Evolutionary conservation across 2,113 vertebrate genomes (phyloP).

Genomic region (Scartelaos histophorus): DNA sequence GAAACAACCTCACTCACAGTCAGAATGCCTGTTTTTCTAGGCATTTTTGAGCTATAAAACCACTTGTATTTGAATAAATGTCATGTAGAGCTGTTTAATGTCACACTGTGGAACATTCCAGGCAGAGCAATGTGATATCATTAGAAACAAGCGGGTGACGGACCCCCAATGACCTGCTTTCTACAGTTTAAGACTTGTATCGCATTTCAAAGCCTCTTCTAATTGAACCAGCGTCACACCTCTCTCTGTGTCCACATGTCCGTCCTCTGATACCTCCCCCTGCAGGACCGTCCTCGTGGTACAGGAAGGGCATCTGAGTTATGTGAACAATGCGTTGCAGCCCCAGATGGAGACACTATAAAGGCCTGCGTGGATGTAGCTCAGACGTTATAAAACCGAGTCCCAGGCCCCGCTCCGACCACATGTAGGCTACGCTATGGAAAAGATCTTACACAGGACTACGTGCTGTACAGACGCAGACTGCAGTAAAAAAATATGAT

Average conservation of each 20-base stretch:
- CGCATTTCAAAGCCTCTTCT: constrained; percentile 33
- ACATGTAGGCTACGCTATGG: neutral
- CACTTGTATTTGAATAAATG: too few relatives aligned
- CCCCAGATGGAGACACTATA: constrained; percentile 43
- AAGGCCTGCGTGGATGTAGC: constrained; percentile 36
- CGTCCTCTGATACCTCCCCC: constrained; percentile 11
- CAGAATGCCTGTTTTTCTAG: too few relatives aligned
- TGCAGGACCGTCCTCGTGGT: constrained; percentile 49
- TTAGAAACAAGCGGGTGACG: too few relatives aligned
- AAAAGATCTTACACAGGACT: constrained; percentile 8
- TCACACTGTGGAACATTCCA: too few relatives aligned
- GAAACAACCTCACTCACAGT: too few relatives aligned
- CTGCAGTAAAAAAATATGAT: neutral
- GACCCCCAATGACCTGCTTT: constrained; percentile 5
- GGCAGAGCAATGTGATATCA: too few relatives aligned
- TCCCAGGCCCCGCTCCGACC: constrained; percentile 14
- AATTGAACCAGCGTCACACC: constrained; percentile 25
- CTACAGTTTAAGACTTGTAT: constrained; percentile 16
- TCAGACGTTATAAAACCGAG: constrained; percentile 35
- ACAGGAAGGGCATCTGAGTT: constrained; percentile 32
- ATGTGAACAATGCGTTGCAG: constrained; percentile 64
- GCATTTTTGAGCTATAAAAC: too few relatives aligned
- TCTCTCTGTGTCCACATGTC: constrained; percentile 44
- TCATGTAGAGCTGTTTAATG: too few relatives aligned
- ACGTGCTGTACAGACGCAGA: neutral